Evolutionary conservation across 92 coral and sea anemone species (phyloP), one percentile per base, ranked within the genome.

Genomic region (Actinostola sp.): DNA sequence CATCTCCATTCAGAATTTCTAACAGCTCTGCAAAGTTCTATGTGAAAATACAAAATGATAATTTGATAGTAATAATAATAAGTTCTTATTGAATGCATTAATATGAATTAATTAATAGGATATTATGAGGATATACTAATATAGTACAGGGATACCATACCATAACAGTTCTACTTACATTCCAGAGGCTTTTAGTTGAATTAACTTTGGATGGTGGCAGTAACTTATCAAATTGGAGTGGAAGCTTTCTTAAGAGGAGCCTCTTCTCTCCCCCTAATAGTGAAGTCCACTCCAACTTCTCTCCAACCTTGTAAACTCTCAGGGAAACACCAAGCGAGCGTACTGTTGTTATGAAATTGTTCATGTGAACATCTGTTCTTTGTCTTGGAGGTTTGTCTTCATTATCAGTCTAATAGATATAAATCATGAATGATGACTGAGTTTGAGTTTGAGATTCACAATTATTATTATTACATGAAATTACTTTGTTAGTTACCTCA

Each of bases 251-350:
- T n/a, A 57, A 30, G 10, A 57, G 29, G 10, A 57, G 63, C 14
- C 63, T 25, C 63, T 57, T 57, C 17, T 57, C 63, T 27, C 63
- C 63, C 3, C 63, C 63, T 0, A 57, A 17, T 11, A 57, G 63
- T 3, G 63, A 57, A 10, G 63, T 57, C 63, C 63, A 57, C 63
- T 57, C 63, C 0, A 11, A 57, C 33, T 57, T 57, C 5, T 25
- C 63, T 25, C 23, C 31, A 8, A 8, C 16, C 55, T 49, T 49
- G 20, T 49, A 49, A 10, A 49, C 25, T 21, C 55, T 49, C 5
- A 49, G 20, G 5, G 21, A 15, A 7, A 49, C 55, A 15, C 55
- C 55, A 15, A 49, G 55, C 0, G 55, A 49, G 5, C 16, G 55
- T 6, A 49, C 55, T 8, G 55, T 9, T 49, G 14, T 21, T 7